Conservation (phyloP, 1,140 invertebrate genomes). For the Telenomus remus region DNA sequence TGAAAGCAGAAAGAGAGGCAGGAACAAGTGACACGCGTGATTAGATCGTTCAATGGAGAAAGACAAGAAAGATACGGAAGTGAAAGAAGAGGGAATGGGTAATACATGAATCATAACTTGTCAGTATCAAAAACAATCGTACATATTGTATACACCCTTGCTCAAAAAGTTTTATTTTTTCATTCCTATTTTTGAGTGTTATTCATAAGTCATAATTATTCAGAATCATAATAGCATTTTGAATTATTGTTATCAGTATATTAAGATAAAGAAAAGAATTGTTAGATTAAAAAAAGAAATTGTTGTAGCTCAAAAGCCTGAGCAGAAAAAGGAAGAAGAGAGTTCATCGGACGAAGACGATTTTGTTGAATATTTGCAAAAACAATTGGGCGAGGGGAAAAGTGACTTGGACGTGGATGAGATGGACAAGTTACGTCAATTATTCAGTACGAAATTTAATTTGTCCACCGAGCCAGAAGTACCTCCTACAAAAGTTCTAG, state of each 20-base stretch:
- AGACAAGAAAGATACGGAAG: constrained; percentile 22
- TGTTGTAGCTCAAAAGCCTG: constrained; percentile 9
- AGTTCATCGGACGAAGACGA: constrained; percentile 24
- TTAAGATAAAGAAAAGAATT: too few relatives aligned
- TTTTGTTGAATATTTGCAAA: neutral
- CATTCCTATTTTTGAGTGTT: neutral
- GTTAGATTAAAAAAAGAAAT: neutral
- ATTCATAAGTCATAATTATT: too few relatives aligned
- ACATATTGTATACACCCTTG: constrained; percentile 5
- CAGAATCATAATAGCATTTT: too few relatives aligned
- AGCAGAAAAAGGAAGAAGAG: neutral
- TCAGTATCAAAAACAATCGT: constrained; percentile 20
- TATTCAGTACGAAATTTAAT: constrained; percentile 62
- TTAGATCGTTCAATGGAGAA: too few relatives aligned
- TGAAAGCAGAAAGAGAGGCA: too few relatives aligned
- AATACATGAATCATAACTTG: constrained; percentile 33
- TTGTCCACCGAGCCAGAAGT: constrained; percentile 34
- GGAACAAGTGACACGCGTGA: too few relatives aligned
- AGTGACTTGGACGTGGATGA: constrained; percentile 13
- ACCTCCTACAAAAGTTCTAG: constrained; percentile 54
- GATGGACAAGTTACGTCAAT: constrained; percentile 66
- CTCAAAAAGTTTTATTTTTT: constrained; percentile 3
- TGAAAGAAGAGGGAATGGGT: constrained; percentile 31
- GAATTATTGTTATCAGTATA: too few relatives aligned
- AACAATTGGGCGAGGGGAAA: constrained; percentile 3